Evolutionary conservation across 2,888 invertebrate genomes (phyloP), one percentile per base, ranked within the genome.

Genomic region (Thymelicus acteon): DNA sequence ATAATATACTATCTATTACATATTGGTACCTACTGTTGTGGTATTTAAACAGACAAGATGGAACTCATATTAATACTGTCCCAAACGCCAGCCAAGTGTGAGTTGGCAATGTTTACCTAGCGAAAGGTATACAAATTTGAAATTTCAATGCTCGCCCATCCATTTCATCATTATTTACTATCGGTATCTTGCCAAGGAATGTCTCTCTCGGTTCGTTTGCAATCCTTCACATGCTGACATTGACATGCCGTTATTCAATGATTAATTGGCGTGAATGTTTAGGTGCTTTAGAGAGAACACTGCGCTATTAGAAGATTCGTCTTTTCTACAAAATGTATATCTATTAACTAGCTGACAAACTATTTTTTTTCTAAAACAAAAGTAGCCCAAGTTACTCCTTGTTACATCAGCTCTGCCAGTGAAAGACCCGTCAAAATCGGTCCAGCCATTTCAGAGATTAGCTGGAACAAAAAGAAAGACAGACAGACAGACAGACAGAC

Each of bases 101-200:
- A 10, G 3, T 54, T 54, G 54, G 54, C 54, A 54, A 24, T 2
- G 31, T 31, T 31, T 31, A 24, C 54, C 13, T 19, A 13, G 7
- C 13, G 10, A 12, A 7, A 2, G 8, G 7, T 8, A 52, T 6
- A 19, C 19, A 52, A 15, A 52, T 54, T 54, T 54, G 54, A 54
- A 24, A 24, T 54, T 54, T 54, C 54, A 19, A 54, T 24, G 19
- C 7, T 44, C 57, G 65, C 24, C 57, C 24, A 57, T 65, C 52
- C 52, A 57, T 54, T 65, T 40, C 24, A 64, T 57, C 65, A 65
- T 65, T 39, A 57, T 54, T 66, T 37, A 66, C 57, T 24, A 24
- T 66, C 66, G 48, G 57, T 47, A 47, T 37, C 57, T 65, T 37
- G 66, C 66, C 66, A 66, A 66, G 66, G 66, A 66, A 66, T 66